A percentile compares a stretch with the other conserved stretches of the same genome.
phyloP scores from a whole-genome alignment of 2,888 invertebrate genomes.

The Drosophila eohydei region DNA sequence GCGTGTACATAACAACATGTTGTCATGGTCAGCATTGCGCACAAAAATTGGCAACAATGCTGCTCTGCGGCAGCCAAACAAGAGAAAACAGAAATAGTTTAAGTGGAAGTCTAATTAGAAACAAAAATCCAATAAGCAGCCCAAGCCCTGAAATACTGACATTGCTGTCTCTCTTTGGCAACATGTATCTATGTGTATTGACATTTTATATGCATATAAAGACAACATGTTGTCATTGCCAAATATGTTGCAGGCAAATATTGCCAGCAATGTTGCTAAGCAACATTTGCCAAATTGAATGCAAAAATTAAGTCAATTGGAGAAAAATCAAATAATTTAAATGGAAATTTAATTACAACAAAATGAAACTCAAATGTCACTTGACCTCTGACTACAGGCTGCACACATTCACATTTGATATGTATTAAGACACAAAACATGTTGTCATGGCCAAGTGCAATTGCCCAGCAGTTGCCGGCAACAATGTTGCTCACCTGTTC shows the following conservation, averaged over 20 bases:
- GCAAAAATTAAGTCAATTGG: no score
- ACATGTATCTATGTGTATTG: neutral
- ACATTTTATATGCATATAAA: neutral
- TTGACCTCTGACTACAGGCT: neutral
- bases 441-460: conserved; percentile 59
- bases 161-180: neutral
- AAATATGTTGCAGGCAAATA: neutral
- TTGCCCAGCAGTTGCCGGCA: conserved; percentile 7
- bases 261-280: neutral
- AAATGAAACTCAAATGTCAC: neutral
- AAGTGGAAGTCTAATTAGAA: conserved; percentile 70
- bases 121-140: neutral
- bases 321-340: neutral
- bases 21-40: conserved; percentile 5
- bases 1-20: neutral
- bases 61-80: conserved; percentile 27
- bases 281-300: neutral
- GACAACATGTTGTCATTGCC: neutral
- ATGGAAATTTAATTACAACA: neutral
- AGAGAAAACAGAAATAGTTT: conserved; percentile 70
- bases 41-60: neutral
- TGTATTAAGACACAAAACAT: conserved; percentile 23
- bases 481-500: conserved; percentile 8
- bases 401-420: neutral
- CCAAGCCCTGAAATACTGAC: neutral